Evolutionary conservation across 2,113 vertebrate genomes (phyloP), one percentile per base, ranked within the genome.

Genomic region (Scomber scombrus): DNA sequence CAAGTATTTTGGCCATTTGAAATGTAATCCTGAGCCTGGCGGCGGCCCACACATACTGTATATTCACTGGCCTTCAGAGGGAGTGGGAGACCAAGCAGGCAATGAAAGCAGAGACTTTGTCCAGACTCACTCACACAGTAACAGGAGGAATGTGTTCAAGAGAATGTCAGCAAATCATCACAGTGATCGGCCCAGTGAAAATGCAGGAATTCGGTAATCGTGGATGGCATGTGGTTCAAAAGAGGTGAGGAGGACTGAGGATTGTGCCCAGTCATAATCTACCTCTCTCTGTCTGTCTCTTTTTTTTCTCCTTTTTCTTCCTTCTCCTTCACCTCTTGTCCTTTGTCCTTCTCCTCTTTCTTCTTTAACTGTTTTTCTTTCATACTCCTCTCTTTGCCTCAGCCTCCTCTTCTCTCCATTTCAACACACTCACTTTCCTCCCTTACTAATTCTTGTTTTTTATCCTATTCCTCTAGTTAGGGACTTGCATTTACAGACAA

Each of bases 181-280:
- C 40, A 29, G 19, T 12, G 51, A 76, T 84, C 65, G 23, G 76
- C 49, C 6, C 40, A 62, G 61, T 43, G 67, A 78, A 76, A 23
- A 50, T 62, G 29, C 46, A 81, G 73, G 82, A 85, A 85, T 89
- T 71, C 51, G 40, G 52, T 84, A 52, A 87, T 81, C 31, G 18
- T 51, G 50, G 49, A 71, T 43, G 66, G 79, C 57, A 43, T 49
- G 69, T 16, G 40, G 67, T 34, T 82, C 55, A 80, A 16, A 76
- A 9, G 66, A 82, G 75, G 75, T 49, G 75, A 65, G 21, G 40
- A 61, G 23, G 16, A 49, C 61, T 12, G 29, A 71, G 81, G 70
- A 69, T 65, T 70, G 31, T 60, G 43, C 51, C 18, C 19, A 3
- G 60, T 80, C 81, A 78, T 18, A 6, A 29, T 65, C 49, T 11